Evolutionary conservation across 2,888 invertebrate species (phyloP), one percentile per base, ranked within the genome.

Genomic region (Venusia cambrica): DNA sequence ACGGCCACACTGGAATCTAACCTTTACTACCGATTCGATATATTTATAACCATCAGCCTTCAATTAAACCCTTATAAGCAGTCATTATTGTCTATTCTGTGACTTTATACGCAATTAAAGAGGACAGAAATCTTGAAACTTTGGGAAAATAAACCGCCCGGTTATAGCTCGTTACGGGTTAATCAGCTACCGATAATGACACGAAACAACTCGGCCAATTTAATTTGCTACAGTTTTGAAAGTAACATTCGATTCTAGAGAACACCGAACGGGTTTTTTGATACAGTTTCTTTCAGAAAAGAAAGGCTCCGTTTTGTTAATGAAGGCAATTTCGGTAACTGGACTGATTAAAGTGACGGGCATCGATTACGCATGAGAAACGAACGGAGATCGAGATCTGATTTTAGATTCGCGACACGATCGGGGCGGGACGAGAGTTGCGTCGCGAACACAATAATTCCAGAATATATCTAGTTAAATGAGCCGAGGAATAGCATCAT

Each of bases 391-490:
- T 43, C 27, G 43, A 45, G 46, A 38, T 38, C 15, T 40, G 36
- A 43, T 46, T 71, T 70, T 55, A 59, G 62, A 81, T 77, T 76
- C 80, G 54, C 60, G 46, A 59, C 77, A 73, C 74, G 80, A 64
- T 57, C 57, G 39, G 46, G 49, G 54, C 53, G 50, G 60, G 61
- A 64, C 72, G 67, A 71, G 68, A 61, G 67, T 51, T 66, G 73
- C 62, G 62, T 61, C 51, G 61, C 53, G 62, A 69, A 71, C 71
- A 72, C 71, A 77, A 80, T 77, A 75, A 76, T 77, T 76, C 76
- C 73, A 70, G 72, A 71, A 73, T 74, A 72, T 71, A 75, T 75
- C 74, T 77, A 78, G 79, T 77, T 78, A 79, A 77, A 79, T 73
- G 76, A 76, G 69, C 71, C 71, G 62, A 58, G 58, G 60, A 63